Evolutionary conservation across 2,113 vertebrate species (phyloP).

Genomic region (Colinus virginianus): DNA sequence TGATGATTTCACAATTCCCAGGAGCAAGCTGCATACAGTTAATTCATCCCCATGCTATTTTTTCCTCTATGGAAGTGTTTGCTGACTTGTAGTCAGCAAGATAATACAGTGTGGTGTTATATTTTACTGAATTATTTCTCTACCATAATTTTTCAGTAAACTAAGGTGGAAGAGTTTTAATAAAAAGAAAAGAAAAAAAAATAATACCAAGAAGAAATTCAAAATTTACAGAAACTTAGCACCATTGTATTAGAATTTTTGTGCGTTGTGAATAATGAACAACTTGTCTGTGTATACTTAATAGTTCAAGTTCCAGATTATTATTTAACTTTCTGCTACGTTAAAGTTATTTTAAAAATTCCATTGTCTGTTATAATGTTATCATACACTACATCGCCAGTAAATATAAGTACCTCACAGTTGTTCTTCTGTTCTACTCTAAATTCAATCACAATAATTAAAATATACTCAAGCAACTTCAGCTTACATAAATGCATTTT

Average conservation of each 20-base stretch:
- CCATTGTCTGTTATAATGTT: not conserved
- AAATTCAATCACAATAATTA: not conserved
- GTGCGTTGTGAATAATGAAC: not conserved
- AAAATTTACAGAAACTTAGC: not conserved
- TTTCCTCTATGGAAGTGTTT: not conserved
- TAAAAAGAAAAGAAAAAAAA: not conserved
- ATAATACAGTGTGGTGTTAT: not conserved
- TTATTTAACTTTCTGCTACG: not conserved
- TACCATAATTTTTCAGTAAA: not conserved
- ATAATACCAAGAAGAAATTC: not conserved
- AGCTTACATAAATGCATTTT: not conserved
- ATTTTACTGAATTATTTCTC: not conserved
- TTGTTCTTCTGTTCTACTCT: not conserved
- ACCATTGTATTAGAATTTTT: not conserved
- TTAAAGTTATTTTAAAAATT: not conserved
- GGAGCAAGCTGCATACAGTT: not conserved
- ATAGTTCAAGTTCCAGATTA: not conserved
- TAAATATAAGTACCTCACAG: not conserved
- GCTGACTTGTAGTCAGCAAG: not conserved
- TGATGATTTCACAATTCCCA: not conserved
- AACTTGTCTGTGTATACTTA: not conserved
- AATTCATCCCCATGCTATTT: not conserved
- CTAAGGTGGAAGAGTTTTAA: not conserved
- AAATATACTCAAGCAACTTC: not conserved
- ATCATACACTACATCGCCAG: not conserved